phyloP scores from a whole-genome alignment of 2,888 invertebrate genomes.

The Lathronympha strigana region DNA sequence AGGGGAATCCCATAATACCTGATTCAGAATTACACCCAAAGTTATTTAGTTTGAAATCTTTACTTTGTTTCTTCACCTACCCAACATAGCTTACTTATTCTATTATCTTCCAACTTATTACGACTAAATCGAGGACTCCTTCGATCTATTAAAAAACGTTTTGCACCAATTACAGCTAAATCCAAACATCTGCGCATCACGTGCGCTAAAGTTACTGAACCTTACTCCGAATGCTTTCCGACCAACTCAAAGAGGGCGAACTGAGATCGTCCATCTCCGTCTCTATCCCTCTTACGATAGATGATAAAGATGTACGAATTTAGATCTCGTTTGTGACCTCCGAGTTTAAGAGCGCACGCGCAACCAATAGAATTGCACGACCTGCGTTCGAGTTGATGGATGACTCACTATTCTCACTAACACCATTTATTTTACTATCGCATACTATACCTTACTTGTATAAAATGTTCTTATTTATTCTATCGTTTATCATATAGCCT shows the following conservation, averaged over 20 bases:
- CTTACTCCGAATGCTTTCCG: neutral
- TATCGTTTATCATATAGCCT: neutral
- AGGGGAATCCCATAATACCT: too few species aligned
- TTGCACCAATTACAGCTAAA: conserved; percentile 27
- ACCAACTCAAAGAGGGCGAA: neutral
- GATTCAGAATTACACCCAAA: too few species aligned
- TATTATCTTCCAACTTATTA: neutral
- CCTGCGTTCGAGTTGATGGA: neutral
- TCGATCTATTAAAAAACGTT: conserved; percentile 8
- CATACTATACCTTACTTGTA: too few species aligned
- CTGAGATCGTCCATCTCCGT: neutral
- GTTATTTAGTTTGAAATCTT: too few species aligned
- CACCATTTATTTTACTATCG: neutral
- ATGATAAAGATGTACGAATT: neutral
- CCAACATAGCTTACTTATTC: too few species aligned
- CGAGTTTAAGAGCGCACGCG: neutral
- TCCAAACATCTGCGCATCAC: conserved; percentile 25
- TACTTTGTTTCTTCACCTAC: too few species aligned
- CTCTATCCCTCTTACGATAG: neutral
- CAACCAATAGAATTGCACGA: neutral
- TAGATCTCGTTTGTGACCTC: neutral
- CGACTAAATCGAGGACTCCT: neutral
- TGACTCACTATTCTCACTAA: conserved; percentile 3
- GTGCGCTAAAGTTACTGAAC: neutral
- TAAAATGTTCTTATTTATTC: neutral